Evolutionary conservation across 2,797 vertebrate genomes (phyloP).

Genomic region (Sus cebifrons): DNA sequence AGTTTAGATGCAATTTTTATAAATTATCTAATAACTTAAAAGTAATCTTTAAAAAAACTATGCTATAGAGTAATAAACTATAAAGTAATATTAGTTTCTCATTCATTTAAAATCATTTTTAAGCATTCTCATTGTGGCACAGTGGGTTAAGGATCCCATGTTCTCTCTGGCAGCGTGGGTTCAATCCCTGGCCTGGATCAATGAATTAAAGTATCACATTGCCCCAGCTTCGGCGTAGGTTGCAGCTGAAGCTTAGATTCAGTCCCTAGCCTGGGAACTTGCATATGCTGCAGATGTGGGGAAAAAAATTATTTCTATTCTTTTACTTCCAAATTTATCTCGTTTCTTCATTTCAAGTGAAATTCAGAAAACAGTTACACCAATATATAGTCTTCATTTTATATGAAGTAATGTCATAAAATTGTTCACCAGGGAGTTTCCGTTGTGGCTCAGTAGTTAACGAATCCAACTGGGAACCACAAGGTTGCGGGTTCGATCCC

Average conservation of each 20-base stretch:
- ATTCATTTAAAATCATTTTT: conserved; percentile 41
- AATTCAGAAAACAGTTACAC: conserved; percentile 29
- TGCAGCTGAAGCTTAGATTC: too few species aligned
- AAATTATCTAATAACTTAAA: conserved; percentile 56
- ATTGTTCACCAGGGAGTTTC: background rate
- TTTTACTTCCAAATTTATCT: conserved; percentile 50
- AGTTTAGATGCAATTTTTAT: conserved; percentile 45
- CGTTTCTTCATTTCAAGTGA: conserved; percentile 13
- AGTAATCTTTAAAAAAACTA: conserved; percentile 52
- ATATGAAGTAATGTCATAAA: conserved; percentile 49
- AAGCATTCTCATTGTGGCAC: too few species aligned
- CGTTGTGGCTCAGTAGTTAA: too few species aligned
- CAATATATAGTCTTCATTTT: conserved; percentile 7
- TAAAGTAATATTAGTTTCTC: conserved; percentile 50
- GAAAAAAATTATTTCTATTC: background rate
- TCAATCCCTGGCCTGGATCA: too few species aligned
- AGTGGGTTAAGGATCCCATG: too few species aligned
- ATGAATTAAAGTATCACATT: too few species aligned
- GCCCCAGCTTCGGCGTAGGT: too few species aligned
- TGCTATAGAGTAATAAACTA: conserved; percentile 38
- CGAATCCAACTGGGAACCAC: too few species aligned
- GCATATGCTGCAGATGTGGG: too few species aligned
- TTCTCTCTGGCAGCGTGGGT: too few species aligned
- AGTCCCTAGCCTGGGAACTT: too few species aligned
- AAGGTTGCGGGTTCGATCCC: too few species aligned